A percentile compares a stretch with the other conserved stretches of the same genome.
Conservation (phyloP, 2,113 vertebrate genomes). For the Micronycteris hirsuta region DNA sequence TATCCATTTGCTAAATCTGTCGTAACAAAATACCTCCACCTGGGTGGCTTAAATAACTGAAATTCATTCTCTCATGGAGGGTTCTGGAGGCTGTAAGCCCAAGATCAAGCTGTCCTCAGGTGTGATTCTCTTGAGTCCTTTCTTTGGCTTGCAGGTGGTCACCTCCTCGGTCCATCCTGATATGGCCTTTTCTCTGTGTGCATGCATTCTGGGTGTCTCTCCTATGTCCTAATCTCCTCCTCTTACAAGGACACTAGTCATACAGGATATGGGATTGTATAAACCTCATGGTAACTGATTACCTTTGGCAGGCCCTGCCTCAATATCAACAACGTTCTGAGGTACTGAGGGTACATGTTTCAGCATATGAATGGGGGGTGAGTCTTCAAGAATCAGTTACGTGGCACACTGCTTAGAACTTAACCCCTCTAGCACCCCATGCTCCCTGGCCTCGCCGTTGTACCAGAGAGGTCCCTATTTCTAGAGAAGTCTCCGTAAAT, state of each 20-base stretch:
- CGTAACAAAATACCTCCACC: neutral
- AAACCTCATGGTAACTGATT: neutral
- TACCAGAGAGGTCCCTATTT: neutral
- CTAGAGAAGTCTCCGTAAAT: neutral
- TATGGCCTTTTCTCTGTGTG: neutral
- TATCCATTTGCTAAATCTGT: neutral
- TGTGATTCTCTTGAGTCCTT: too few relatives aligned
- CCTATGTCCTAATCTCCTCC: neutral
- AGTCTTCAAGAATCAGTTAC: neutral
- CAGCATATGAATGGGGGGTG: neutral
- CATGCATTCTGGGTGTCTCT: neutral
- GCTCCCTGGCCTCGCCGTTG: neutral
- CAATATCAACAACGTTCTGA: neutral
- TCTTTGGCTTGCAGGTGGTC: neutral
- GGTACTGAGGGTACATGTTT: neutral
- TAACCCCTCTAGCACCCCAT: fast-evolving
- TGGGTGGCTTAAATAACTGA: neutral
- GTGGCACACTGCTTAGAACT: neutral
- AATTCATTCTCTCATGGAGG: neutral
- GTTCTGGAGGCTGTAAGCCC: neutral
- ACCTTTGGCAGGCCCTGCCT: neutral
- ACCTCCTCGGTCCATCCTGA: neutral
- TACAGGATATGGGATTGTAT: neutral
- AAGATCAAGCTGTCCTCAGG: neutral
- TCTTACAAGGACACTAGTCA: neutral